Evolutionary conservation across 2,888 invertebrate genomes (phyloP).

Genomic region (Psylliodes chrysocephalus): DNA sequence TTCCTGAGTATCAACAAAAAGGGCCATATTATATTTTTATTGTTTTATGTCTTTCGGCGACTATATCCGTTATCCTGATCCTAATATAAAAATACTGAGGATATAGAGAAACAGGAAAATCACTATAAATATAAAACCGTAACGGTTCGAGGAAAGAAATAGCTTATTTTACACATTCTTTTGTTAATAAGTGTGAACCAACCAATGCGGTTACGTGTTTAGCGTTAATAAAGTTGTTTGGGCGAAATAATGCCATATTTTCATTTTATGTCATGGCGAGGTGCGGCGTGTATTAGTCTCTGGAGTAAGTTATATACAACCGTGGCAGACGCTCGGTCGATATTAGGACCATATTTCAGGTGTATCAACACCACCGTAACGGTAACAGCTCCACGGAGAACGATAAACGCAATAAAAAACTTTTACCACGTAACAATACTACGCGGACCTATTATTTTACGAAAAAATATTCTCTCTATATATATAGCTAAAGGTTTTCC

Average conservation of each 20-base stretch:
- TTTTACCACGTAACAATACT: conserved; percentile 45
- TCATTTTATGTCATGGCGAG: conserved; percentile 49
- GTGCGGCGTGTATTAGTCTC: conserved; percentile 52
- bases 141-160: no score
- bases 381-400: conserved; percentile 57
- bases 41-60: no score
- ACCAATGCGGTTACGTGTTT: conserved; percentile 23
- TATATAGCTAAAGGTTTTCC: no score
- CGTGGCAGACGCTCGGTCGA: conserved; percentile 49
- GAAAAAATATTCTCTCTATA: conserved; percentile 21
- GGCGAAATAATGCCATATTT: conserved; percentile 46
- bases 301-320: conserved; percentile 47
- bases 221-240: conserved; percentile 41
- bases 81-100: no score
- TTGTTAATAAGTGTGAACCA: conserved; percentile 20
- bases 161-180: conserved; percentile 27
- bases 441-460: conserved; percentile 30
- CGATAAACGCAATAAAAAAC: conserved; percentile 61
- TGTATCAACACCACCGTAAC: conserved; percentile 55
- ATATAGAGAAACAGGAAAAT: no score
- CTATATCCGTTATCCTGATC: no score
- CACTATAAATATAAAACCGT: no score
- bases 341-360: conserved; percentile 61
- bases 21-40: no score
- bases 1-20: no score